Conservation (phyloP, 2,113 vertebrate genomes). For the Toxostoma redivivum region DNA sequence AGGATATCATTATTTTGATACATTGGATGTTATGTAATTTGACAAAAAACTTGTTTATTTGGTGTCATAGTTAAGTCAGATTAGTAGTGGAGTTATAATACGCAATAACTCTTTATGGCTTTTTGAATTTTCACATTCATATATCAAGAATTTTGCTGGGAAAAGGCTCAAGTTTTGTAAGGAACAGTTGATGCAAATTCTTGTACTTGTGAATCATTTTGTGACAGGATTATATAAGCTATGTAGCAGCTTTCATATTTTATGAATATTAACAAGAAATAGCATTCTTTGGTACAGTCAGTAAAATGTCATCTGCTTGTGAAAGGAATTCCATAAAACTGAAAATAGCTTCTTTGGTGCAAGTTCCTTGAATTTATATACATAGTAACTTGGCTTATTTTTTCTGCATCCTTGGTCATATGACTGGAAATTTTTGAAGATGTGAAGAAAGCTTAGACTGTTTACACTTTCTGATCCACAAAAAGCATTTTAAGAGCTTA, state of each 20-base stretch:
- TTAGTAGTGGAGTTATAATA: background rate
- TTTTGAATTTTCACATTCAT: background rate
- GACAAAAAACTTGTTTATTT: background rate
- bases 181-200: background rate
- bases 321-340: background rate
- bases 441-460: background rate
- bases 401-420: background rate
- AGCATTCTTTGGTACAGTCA: background rate
- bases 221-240: background rate
- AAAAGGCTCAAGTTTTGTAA: background rate
- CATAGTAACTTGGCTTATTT: background rate
- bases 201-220: background rate
- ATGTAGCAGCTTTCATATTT: background rate
- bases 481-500: background rate
- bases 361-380: background rate
- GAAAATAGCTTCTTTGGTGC: background rate
- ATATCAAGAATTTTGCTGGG: background rate
- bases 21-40: background rate
- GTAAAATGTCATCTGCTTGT: background rate
- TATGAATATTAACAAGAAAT: background rate
- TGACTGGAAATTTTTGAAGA: background rate
- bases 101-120: background rate
- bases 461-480: background rate
- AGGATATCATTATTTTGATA: background rate
- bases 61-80: background rate